Percentiles rank a stretch among this genome's conserved stretches.
phyloP scores from a whole-genome alignment of 2,888 invertebrate genomes.

The Drosophila subquinaria region DNA sequence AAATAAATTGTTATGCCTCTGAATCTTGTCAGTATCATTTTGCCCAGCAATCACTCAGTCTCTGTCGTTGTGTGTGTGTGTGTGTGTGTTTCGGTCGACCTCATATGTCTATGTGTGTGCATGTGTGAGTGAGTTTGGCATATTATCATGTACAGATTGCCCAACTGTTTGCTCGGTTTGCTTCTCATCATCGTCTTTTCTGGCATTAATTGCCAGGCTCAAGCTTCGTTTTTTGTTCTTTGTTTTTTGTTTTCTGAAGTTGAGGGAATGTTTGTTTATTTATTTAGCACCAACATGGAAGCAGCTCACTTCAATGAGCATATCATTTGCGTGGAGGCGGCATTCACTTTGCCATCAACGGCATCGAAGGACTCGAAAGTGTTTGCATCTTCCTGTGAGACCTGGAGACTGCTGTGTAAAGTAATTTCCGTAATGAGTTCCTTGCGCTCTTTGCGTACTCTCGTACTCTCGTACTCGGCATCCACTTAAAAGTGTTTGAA shows the following conservation, averaged over 20 bases:
- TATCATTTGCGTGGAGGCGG: slow-evolving; percentile 54
- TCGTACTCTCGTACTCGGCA: slow-evolving; percentile 13
- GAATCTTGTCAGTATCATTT: slow-evolving; percentile 27
- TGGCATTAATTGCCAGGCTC: slow-evolving; percentile 44
- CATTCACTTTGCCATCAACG: slow-evolving; percentile 14
- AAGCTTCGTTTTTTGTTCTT: slow-evolving; percentile 21
- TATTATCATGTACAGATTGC: slow-evolving; percentile 23
- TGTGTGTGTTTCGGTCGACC: slow-evolving; percentile 8
- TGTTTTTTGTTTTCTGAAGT: slow-evolving; percentile 19
- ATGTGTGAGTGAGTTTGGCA: slow-evolving; percentile 6
- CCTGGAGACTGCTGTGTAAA: slow-evolving; percentile 55
- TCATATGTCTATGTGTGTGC: not conserved
- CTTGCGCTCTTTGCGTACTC: slow-evolving; percentile 37
- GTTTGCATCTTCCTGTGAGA: slow-evolving; percentile 8
- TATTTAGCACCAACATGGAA: slow-evolving; percentile 54
- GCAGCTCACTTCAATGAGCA: slow-evolving; percentile 66
- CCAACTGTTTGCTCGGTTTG: slow-evolving; percentile 25
- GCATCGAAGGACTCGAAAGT: slow-evolving; percentile 8
- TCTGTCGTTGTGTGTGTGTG: slow-evolving; percentile 7
- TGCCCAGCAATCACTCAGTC: slow-evolving; percentile 29
- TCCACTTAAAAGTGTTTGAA: slow-evolving; percentile 76
- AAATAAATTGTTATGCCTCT: slow-evolving; percentile 1
- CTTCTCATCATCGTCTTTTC: slow-evolving; percentile 7
- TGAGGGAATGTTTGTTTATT: slow-evolving; percentile 49
- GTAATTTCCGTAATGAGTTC: slow-evolving; percentile 82